Base-by-base conservation (phyloP, 2,797 vertebrate species). In the Acrocephalus scirpaceus region DNA sequence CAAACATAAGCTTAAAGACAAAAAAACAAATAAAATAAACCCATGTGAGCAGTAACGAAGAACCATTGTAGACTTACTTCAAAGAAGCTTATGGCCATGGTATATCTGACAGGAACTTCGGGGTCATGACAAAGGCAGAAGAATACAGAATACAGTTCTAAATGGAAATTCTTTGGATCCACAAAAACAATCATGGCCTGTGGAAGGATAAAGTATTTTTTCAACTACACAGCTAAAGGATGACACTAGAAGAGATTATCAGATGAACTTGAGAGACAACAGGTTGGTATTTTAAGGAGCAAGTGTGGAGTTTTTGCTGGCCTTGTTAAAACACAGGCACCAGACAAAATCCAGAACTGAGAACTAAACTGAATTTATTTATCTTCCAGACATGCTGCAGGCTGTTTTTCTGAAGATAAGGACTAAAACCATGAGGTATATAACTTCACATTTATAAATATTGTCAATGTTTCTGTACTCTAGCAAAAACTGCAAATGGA, bases 121-220 rank as follows among this genome's bases (percentile, higher is more conserved):
- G 98, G 99, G 94, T 99, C 99, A 72, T 99, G 98, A 94, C 99
- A 99, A 62, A 99, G 98, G 96, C 98, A 98, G 88, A 99, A 99
- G 94, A 99, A 99, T 29, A 98, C 98, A 48, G 98, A 98, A 96
- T 99, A 99, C 40, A 99, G 98, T 90, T 99, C 99, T 88, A 98
- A 98, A 97, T 98, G 98, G 97, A 99, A 99, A 96, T 98, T 98
- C 97, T 99, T 98, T 9, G 99, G 98, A 93, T 99, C 99, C 56
- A 98, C 98, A 97, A 99, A 99, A 94, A 99, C 96, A 96, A 99
- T 98, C 99, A 99, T 99, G 93, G 99, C 99, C 99, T 99, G 95
- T 69, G 30, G 86, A 86, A 84, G 88, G 51, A 95, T 14, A 80
- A 90, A 67, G 61, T 60, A 22, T 60, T 87, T 75, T 80, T 69